Evolutionary conservation across 2,888 invertebrate species (phyloP).

Genomic region (Cataglyphis albicans): DNA sequence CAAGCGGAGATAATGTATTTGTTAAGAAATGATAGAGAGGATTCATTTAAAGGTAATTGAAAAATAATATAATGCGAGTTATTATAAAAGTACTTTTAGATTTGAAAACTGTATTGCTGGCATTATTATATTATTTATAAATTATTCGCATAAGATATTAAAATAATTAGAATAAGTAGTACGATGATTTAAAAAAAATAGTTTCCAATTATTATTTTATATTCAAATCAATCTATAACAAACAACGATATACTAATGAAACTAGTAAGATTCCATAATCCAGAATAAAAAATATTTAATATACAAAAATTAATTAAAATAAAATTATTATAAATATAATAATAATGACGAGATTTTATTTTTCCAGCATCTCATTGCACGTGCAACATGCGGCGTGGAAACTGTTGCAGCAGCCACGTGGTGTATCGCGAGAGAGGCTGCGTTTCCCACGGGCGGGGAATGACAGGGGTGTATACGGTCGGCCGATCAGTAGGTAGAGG

Average conservation of each 20-base stretch:
- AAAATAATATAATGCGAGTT: neutral
- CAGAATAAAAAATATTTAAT: neutral
- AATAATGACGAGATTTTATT: neutral
- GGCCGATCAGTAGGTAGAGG: constrained; percentile 74
- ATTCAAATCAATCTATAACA: neutral
- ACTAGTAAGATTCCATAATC: neutral
- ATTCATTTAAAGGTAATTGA: neutral
- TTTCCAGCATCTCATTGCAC: neutral
- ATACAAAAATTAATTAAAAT: neutral
- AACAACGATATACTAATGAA: neutral
- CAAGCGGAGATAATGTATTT: neutral
- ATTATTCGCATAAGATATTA: neutral
- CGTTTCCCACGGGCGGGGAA: constrained; percentile 68
- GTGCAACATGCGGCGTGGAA: constrained; percentile 31
- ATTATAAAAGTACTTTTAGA: neutral
- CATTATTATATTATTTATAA: neutral
- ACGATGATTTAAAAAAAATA: neutral
- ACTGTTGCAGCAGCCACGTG: constrained; percentile 65
- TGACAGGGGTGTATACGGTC: constrained; percentile 73
- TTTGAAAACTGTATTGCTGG: neutral
- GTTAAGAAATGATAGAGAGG: neutral
- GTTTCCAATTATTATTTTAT: neutral
- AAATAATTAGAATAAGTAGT: neutral
- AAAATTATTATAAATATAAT: neutral
- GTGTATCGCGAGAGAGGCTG: constrained; percentile 71